These are phyloP conservation scores for Oxycera nigricornis DNA, from an alignment of 2,888 invertebrate genomes.

Conservation along the genomic window DNA sequence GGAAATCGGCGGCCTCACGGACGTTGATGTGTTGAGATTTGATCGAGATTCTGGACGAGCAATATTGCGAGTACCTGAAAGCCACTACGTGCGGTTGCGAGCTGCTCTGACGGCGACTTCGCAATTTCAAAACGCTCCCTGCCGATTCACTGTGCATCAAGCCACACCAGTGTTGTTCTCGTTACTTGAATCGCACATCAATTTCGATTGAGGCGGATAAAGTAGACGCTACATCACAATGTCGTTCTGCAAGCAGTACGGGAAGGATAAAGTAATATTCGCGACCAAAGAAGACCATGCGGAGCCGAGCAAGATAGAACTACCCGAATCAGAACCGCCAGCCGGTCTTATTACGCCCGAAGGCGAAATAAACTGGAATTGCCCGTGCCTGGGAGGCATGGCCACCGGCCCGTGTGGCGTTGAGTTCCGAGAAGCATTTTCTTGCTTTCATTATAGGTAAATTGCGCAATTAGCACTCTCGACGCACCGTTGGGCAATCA, in stretches of 20 bases:
- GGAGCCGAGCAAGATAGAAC: slow-evolving; percentile 71
- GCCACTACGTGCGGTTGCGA: slow-evolving; percentile 66
- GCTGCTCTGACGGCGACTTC: slow-evolving; percentile 67
- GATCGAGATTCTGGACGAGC: slow-evolving; percentile 61
- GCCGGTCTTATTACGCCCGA: slow-evolving; percentile 83
- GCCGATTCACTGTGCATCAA: slow-evolving; percentile 66
- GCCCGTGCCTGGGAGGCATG: slow-evolving; percentile 97
- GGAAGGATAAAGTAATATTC: slow-evolving; percentile 85
- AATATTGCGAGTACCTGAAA: slow-evolving; percentile 65
- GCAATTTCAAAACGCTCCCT: slow-evolving; percentile 62
- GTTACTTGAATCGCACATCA: slow-evolving; percentile 51
- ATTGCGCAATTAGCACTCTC: not conserved
- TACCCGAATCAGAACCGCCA: slow-evolving; percentile 77
- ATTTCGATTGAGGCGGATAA: slow-evolving; percentile 40
- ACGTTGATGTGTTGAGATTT: slow-evolving; percentile 68
- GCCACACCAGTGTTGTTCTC: slow-evolving; percentile 63
- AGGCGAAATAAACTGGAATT: slow-evolving; percentile 96
- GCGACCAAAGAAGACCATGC: slow-evolving; percentile 81
- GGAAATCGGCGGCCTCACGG: slow-evolving; percentile 65
- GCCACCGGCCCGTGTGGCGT: slow-evolving; percentile 95
- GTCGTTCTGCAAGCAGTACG: slow-evolving; percentile 65
- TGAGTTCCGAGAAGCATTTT: slow-evolving; percentile 92
- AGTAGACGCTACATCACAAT: slow-evolving; percentile 51
- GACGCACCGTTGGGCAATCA: no score
- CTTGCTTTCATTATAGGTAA: slow-evolving; percentile 88